Evolutionary conservation across 2,888 invertebrate species (phyloP).

Genomic region (Caenorhabditis uteleia): DNA sequence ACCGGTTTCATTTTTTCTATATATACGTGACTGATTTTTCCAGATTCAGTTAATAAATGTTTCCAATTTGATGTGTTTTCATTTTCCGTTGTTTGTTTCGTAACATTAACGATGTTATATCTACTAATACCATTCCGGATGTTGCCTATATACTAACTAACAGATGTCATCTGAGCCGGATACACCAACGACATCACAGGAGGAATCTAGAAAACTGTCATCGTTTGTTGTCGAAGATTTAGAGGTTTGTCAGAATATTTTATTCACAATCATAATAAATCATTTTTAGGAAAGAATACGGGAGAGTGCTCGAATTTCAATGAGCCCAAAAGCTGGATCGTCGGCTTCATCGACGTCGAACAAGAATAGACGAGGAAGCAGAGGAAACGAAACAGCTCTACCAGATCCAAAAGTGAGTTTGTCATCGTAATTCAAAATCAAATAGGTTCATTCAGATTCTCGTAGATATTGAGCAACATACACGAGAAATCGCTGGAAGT

Average conservation of each 20-base stretch:
- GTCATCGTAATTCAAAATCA: not conserved
- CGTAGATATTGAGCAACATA: constrained; percentile 58
- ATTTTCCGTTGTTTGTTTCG: too few relatives aligned
- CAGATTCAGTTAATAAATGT: too few relatives aligned
- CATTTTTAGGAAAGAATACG: constrained; percentile 30
- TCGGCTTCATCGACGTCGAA: not conserved
- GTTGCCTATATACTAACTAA: too few relatives aligned
- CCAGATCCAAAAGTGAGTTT: constrained; percentile 45
- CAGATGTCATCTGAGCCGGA: constrained; percentile 22
- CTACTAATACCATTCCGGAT: too few relatives aligned
- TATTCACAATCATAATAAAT: not conserved
- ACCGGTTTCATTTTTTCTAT: too few relatives aligned
- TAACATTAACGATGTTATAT: too few relatives aligned
- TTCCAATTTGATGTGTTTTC: too few relatives aligned
- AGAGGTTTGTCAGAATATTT: constrained; percentile 37
- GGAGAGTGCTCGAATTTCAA: constrained; percentile 36
- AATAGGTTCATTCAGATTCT: constrained; percentile 36
- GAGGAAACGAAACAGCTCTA: too few relatives aligned
- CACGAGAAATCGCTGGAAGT: constrained; percentile 60
- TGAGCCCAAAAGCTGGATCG: constrained; percentile 15
- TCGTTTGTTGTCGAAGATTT: constrained; percentile 49
- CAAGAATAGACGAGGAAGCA: not conserved
- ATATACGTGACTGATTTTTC: too few relatives aligned
- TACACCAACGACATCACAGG: constrained; percentile 17
- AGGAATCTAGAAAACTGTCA: not conserved